Conservation (phyloP, 2,113 vertebrate species). For the Aegithalos caudatus region DNA sequence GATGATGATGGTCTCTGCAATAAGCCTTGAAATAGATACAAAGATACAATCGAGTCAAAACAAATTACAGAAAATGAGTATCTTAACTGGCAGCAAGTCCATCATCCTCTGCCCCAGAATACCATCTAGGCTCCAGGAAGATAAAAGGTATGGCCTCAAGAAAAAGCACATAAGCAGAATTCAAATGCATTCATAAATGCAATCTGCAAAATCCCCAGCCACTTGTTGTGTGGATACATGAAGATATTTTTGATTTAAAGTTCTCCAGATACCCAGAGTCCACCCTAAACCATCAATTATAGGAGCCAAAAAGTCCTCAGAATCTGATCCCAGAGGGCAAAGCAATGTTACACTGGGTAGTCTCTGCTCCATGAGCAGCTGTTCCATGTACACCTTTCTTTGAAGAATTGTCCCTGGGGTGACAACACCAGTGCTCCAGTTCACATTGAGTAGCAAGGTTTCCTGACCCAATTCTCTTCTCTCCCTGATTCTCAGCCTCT, state of each 20-base stretch:
- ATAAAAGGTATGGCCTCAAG: neutral
- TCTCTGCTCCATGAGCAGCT: neutral
- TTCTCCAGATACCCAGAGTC: neutral
- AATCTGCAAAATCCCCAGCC: neutral
- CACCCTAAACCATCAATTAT: neutral
- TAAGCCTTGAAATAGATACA: neutral
- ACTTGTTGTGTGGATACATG: neutral
- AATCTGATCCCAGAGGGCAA: neutral
- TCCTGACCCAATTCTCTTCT: neutral
- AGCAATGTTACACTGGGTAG: neutral
- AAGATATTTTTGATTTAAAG: neutral
- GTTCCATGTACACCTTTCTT: neutral
- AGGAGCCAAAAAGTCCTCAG: neutral
- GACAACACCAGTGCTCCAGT: neutral
- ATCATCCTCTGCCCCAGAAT: neutral
- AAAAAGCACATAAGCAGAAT: neutral
- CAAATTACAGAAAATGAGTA: neutral
- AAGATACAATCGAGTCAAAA: neutral
- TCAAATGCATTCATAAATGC: neutral
- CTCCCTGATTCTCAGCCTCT: neutral
- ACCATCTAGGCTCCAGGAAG: neutral
- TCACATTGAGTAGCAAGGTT: rapidly evolving
- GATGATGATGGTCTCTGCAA: neutral
- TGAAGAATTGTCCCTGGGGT: rapidly evolving
- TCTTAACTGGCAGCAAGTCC: neutral